A percentile compares a stretch with the other conserved stretches of the same genome.
phyloP scores from a whole-genome alignment of 2,888 invertebrate genomes.

The Didymodactylos carnosus region DNA sequence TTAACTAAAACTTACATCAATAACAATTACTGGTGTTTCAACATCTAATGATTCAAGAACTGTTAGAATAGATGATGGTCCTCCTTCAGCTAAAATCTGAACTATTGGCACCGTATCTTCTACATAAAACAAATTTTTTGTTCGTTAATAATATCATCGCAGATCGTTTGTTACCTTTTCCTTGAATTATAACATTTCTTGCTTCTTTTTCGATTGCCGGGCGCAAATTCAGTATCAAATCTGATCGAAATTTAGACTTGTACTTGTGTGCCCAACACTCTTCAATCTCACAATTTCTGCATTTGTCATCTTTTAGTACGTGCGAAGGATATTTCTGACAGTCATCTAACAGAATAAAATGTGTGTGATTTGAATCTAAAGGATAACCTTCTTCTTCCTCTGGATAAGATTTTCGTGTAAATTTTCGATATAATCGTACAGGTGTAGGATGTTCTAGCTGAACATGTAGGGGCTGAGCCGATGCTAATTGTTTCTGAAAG shows the following conservation, averaged over 20 bases:
- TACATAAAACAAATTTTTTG: background rate
- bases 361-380: background rate
- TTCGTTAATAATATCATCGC: too few relatives aligned
- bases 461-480: too few relatives aligned
- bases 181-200: background rate
- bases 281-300: fast-evolving
- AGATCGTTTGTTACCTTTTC: background rate
- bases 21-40: background rate
- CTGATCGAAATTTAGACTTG: background rate
- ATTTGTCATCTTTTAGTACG: background rate
- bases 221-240: background rate
- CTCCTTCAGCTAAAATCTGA: background rate
- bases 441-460: too few relatives aligned
- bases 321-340: too few relatives aligned
- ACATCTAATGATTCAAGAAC: background rate
- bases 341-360: background rate
- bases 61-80: background rate
- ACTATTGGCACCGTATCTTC: background rate
- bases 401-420: background rate
- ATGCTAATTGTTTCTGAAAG: too few relatives aligned
- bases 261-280: too few relatives aligned
- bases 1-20: background rate
- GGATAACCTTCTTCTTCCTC: background rate
- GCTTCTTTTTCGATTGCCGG: background rate
- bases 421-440: background rate